Percentiles rank a stretch among this genome's conserved stretches.
Evolutionary conservation across 2,888 invertebrate species (phyloP).

Genomic region (Shargacucullia verbasci): DNA sequence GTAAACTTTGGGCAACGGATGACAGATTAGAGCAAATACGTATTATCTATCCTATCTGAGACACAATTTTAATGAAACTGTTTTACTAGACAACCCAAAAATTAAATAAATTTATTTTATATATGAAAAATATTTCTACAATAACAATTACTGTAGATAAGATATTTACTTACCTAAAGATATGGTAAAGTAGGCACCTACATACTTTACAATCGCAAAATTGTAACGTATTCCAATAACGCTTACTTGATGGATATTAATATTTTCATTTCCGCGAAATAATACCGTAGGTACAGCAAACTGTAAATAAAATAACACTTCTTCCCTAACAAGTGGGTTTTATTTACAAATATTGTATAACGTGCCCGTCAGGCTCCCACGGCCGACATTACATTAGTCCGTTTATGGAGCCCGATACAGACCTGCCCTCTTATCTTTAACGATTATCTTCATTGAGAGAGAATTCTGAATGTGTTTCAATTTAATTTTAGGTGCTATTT

Average conservation of each 20-base stretch:
- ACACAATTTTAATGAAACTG: no score
- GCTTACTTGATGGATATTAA: conserved; percentile 26
- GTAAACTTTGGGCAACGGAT: not conserved
- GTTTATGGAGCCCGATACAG: conserved; percentile 39
- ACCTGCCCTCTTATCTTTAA: conserved; percentile 47
- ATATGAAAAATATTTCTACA: no score
- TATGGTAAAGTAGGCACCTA: no score
- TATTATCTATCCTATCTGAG: no score
- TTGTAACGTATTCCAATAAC: conserved; percentile 11
- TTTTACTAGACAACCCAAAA: no score
- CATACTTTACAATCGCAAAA: conserved; percentile 13
- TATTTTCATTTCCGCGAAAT: conserved; percentile 16
- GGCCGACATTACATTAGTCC: conserved; percentile 44
- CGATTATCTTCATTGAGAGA: conserved; percentile 47
- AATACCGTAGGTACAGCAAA: no score
- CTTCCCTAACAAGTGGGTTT: conserved; percentile 20
- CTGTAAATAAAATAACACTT: conserved; percentile 15
- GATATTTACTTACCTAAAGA: no score
- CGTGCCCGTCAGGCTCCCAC: conserved; percentile 25
- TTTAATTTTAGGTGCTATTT: conserved; percentile 56
- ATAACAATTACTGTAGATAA: not conserved
- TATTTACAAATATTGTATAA: conserved; percentile 45
- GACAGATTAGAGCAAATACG: no score
- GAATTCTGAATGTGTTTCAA: conserved; percentile 51
- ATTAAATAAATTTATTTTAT: no score